Evolutionary conservation across 92 coral and sea anemone species (phyloP).

Genomic region (Zoanthus sansibaricus): DNA sequence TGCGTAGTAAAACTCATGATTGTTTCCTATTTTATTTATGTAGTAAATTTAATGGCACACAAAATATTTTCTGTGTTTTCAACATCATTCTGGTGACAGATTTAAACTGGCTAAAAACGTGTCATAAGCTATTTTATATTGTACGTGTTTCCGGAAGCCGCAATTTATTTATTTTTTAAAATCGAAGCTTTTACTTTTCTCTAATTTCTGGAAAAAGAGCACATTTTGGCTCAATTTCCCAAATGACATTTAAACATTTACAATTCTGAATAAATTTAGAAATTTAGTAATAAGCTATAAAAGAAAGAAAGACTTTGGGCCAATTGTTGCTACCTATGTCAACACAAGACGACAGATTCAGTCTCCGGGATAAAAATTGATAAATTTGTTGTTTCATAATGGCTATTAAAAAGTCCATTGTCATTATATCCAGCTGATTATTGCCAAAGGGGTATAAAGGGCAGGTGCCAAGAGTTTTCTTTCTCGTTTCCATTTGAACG

Average conservation of each 20-base stretch:
- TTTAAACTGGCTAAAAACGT: not conserved
- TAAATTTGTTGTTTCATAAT: too few species aligned
- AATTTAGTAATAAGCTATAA: not conserved
- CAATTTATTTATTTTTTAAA: not conserved
- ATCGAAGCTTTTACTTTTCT: not conserved
- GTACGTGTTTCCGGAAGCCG: not conserved
- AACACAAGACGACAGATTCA: not conserved
- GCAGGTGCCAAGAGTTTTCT: not conserved
- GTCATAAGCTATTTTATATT: not conserved
- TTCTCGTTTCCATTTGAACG: not conserved
- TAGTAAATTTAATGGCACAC: not conserved
- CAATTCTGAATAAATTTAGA: not conserved
- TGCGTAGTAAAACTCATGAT: not conserved
- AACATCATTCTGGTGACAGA: not conserved
- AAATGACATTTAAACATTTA: not conserved
- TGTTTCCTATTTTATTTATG: not conserved
- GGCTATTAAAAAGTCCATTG: not conserved
- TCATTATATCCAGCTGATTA: not conserved
- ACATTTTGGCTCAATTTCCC: not conserved
- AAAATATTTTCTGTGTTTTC: not conserved
- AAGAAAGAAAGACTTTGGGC: not conserved
- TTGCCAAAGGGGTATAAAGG: not conserved
- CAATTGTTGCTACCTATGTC: not conserved
- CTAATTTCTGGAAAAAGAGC: not conserved
- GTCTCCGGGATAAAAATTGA: too few species aligned